These are phyloP conservation scores for Pseudobourletiella spinata DNA, from an alignment of 1,140 invertebrate species.

Conservation along the genomic window DNA sequence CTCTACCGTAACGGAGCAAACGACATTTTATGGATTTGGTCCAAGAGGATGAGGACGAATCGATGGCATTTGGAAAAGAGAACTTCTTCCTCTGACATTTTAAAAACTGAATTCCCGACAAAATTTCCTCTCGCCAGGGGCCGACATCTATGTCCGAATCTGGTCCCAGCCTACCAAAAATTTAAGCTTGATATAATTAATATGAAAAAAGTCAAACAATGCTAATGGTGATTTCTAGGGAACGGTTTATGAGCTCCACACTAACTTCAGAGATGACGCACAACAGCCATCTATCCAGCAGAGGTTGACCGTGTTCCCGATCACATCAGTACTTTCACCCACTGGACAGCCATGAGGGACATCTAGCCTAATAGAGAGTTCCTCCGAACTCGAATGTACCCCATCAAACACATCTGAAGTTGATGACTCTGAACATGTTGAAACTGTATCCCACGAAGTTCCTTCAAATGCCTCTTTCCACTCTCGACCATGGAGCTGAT, in stretches of 20 bases:
- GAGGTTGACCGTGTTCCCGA: background rate
- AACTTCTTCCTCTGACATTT: conserved; percentile 14
- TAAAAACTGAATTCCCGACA: conserved; percentile 20
- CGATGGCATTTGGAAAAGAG: conserved; percentile 29
- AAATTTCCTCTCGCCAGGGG: conserved; percentile 33
- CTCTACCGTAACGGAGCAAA: conserved; percentile 17
- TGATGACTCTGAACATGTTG: background rate
- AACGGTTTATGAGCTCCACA: background rate
- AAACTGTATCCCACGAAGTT: conserved; percentile 23
- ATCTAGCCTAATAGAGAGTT: conserved; percentile 24
- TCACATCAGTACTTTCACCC: background rate
- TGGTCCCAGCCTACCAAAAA: conserved; percentile 5
- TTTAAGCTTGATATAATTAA: background rate
- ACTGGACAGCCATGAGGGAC: conserved; percentile 17
- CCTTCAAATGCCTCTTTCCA: conserved; percentile 26
- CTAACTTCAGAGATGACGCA: conserved; percentile 14
- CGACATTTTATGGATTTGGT: conserved; percentile 21
- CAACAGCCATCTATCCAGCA: conserved; percentile 33
- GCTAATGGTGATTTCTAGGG: background rate
- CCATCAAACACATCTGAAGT: background rate
- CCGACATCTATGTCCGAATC: conserved; percentile 32
- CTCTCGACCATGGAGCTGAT: conserved; percentile 29
- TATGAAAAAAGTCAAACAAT: background rate
- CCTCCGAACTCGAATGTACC: background rate
- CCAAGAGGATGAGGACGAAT: conserved; percentile 16